phyloP scores from a whole-genome alignment of 2,797 vertebrate species.

The Peromyscus melanophrys region DNA sequence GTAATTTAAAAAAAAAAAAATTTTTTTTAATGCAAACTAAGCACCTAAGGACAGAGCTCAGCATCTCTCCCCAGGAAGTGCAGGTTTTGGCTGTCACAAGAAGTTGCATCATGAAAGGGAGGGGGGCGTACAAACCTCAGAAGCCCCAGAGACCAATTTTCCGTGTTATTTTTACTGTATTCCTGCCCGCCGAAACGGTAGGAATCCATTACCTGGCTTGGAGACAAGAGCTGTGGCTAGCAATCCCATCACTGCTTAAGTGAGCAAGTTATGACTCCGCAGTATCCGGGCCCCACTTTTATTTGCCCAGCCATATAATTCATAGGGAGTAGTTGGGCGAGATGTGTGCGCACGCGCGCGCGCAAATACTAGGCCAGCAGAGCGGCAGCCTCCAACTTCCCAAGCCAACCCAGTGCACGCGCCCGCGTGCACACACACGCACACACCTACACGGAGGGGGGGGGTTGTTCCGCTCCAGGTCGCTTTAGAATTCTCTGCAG shows the following conservation, averaged over 20 bases:
- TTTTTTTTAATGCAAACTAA: background rate
- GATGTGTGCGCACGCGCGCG: background rate
- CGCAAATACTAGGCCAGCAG: background rate
- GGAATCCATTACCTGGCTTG: conserved; percentile 67
- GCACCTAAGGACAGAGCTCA: background rate
- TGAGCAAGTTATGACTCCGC: conserved; percentile 68
- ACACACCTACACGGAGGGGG: background rate
- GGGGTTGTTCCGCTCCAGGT: background rate
- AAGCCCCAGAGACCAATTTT: background rate
- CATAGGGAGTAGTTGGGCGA: background rate
- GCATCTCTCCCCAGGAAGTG: background rate
- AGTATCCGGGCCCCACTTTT: conserved; percentile 31
- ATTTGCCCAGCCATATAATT: conserved; percentile 44
- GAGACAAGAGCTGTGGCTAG: conserved; percentile 73
- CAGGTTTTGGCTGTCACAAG: background rate
- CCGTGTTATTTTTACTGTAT: conserved; percentile 58
- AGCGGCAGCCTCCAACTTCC: background rate
- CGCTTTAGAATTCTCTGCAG: conserved; percentile 1
- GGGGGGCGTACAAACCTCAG: background rate
- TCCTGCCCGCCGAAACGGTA: background rate
- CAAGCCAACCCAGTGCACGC: background rate
- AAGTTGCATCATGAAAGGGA: background rate
- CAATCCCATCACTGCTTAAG: conserved; percentile 56
- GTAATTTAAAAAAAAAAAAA: background rate
- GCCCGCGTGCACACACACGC: background rate